These are phyloP conservation scores for Propithecus perrieri DNA, from an alignment of 2,797 vertebrate species.

Conservation along the genomic window DNA sequence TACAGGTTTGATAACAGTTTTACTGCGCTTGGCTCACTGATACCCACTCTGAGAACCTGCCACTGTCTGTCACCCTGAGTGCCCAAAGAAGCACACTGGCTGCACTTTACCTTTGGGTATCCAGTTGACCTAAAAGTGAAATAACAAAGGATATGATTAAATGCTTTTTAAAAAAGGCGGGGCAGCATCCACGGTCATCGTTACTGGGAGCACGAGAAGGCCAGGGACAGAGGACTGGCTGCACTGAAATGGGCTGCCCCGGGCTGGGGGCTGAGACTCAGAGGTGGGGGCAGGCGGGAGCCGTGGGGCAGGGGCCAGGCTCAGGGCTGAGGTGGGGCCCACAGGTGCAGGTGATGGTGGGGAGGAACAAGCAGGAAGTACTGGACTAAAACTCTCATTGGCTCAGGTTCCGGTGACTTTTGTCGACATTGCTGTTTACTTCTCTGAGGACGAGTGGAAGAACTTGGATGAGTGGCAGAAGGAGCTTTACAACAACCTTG, in stretches of 20 bases:
- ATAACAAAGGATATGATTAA: not conserved
- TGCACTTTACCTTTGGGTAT: not conserved
- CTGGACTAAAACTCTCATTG: not conserved
- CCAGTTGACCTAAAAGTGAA: not conserved
- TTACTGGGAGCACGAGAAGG: not conserved
- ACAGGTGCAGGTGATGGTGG: fast-evolving
- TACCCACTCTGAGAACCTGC: not conserved
- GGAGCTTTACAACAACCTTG: constrained; percentile 82
- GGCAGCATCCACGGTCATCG: too few species aligned
- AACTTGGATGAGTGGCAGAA: constrained; percentile 81
- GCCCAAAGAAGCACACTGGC: not conserved
- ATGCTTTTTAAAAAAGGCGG: not conserved
- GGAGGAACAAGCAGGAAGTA: not conserved
- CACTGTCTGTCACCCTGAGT: not conserved
- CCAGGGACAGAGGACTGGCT: not conserved
- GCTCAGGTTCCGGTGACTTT: constrained; percentile 81
- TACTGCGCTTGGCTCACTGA: not conserved
- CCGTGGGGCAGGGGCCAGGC: not conserved
- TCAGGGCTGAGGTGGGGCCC: fast-evolving
- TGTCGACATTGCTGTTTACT: constrained; percentile 78
- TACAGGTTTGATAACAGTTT: not conserved
- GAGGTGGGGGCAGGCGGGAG: fast-evolving
- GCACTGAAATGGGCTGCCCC: not conserved
- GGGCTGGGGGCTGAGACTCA: not conserved
- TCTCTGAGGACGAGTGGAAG: constrained; percentile 83